These are phyloP conservation scores for Auanema freiburgensis DNA, from an alignment of 2,888 invertebrate genomes.

Conservation along the genomic window DNA sequence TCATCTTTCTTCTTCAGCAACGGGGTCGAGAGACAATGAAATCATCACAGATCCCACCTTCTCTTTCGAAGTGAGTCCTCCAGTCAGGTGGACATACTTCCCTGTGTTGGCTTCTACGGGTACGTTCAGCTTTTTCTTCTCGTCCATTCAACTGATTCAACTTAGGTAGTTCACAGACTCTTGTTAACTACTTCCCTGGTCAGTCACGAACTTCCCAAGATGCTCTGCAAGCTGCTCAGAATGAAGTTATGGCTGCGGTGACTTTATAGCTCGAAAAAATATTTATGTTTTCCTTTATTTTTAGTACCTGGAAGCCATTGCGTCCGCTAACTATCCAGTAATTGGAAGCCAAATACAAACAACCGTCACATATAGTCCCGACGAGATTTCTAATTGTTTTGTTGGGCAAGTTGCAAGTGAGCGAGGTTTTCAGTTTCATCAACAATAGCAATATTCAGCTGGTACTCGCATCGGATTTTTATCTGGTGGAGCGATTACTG, in stretches of 20 bases:
- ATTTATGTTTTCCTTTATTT: slow-evolving; percentile 5
- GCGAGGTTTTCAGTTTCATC: neutral
- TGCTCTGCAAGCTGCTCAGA: slow-evolving; percentile 21
- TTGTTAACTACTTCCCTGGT: slow-evolving; percentile 23
- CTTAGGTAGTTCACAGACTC: neutral
- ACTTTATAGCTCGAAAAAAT: neutral
- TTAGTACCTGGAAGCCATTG: slow-evolving; percentile 22
- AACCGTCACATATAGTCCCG: slow-evolving; percentile 23
- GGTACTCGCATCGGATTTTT: slow-evolving; percentile 19
- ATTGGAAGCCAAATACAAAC: slow-evolving; percentile 5
- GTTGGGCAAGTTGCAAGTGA: slow-evolving; percentile 17
- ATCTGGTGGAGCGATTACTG: slow-evolving; percentile 23
- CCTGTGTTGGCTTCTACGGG: slow-evolving; percentile 16
- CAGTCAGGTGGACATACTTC: slow-evolving; percentile 23
- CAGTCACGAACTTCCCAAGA: slow-evolving; percentile 18
- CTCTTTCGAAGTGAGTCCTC: slow-evolving; percentile 17
- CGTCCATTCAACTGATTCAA: neutral
- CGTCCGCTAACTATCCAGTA: slow-evolving; percentile 11
- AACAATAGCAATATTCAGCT: slow-evolving; percentile 11
- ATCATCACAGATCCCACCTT: slow-evolving; percentile 24
- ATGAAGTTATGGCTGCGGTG: slow-evolving; percentile 24
- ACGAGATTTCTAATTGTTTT: slow-evolving; percentile 23
- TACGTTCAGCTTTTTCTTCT: neutral
- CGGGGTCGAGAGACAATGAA: slow-evolving; percentile 12
- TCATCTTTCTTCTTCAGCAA: too few relatives aligned